Evolutionary conservation across 2,797 vertebrate species (phyloP).

Genomic region (Chloroceryle inda): DNA sequence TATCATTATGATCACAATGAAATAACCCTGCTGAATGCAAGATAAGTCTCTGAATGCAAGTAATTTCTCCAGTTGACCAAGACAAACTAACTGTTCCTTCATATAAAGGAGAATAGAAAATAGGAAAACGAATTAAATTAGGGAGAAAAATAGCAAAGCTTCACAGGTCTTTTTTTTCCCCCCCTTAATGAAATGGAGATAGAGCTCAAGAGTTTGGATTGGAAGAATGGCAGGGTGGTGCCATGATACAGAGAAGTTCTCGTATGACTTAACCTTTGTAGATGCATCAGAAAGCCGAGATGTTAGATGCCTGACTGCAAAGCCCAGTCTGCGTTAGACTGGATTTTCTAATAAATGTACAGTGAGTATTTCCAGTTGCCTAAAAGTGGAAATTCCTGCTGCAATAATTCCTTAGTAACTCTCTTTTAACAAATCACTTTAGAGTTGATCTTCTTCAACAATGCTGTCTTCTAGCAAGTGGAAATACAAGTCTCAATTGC

Average conservation of each 20-base stretch:
- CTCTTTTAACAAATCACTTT: neutral
- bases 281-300: neutral
- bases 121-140: neutral
- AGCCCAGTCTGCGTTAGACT: neutral
- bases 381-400: neutral
- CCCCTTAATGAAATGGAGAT: neutral
- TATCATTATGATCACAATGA: neutral
- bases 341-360: neutral
- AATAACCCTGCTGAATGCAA: neutral
- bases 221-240: neutral
- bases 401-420: neutral
- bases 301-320: neutral
- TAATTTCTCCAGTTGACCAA: neutral
- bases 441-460: neutral
- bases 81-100: neutral
- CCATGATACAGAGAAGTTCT: neutral
- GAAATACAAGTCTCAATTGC: neutral
- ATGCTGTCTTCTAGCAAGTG: neutral
- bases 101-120: neutral
- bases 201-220: neutral
- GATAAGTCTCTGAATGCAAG: neutral
- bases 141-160: neutral
- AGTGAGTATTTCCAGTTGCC: neutral
- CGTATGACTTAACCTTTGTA: neutral
- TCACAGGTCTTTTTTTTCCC: rapidly evolving